Base-by-base conservation (phyloP, 2,113 vertebrate genomes). In the Poeciliopsis turrubarensis region DNA sequence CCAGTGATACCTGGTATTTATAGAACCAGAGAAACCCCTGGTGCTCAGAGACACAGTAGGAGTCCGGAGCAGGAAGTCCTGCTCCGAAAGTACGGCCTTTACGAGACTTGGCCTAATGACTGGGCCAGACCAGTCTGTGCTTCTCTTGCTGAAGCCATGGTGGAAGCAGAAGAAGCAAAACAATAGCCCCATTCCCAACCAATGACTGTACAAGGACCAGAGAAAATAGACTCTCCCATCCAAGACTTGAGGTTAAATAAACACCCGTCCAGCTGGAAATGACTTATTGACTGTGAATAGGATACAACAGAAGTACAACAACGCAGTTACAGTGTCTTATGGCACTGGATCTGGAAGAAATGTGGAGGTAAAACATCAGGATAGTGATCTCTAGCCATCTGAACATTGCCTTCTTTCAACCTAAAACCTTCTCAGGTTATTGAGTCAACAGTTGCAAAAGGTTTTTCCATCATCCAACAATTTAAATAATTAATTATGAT, bases 181-280 rank as follows among this genome's bases (percentile, higher is more conserved):
- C 79, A 91, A 87, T 78, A 78, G 72, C 72, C 73, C 86, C 79
- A 83, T 75, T 68, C 75, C 76, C 80, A 63, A 30, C 70, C 77
- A 78, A 66, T 0, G 29, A 81, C 72, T 78, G 65, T 78, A 73
- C 15, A 60, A 77, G 74, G 68, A 79, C 26, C 75, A 73, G 70
- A 79, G 74, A 89, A 78, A 85, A 86, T 80, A 73, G 75, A 79
- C 64, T 37, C 70, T 61, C 62, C 62, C 65, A 79, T 90, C 81
- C 86, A 84, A 87, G 76, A 80, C 81, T 69, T 72, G 34, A 60
- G 65, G 68, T 82, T 83, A 80, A 87, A 87, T 81, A 89, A 89
- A 87, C 86, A 87, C 14, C 60, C 26, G 32, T 68, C 54, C 75
- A 68, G 61, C 69, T 44, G 69, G 70, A 83, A 80, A 85, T 84